A percentile compares a stretch with the other conserved stretches of the same genome.
These are phyloP conservation scores for Sarcoramphus papa DNA, from an alignment of 2,797 vertebrate genomes.

Conservation along the genomic window DNA sequence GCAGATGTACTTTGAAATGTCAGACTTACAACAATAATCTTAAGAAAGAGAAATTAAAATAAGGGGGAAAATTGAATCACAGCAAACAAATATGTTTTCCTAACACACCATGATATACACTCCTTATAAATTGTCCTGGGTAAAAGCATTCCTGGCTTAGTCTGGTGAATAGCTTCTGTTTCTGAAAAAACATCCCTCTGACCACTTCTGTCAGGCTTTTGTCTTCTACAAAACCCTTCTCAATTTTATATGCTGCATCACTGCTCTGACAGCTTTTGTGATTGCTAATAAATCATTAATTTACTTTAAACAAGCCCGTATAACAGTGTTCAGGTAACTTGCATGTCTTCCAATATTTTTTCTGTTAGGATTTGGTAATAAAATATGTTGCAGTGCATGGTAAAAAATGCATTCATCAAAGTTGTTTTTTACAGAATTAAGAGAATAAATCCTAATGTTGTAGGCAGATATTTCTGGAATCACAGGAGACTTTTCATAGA, in stretches of 20 bases:
- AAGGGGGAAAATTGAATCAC: background rate
- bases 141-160: background rate
- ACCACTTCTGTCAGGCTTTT: background rate
- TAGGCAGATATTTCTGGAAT: background rate
- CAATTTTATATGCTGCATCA: background rate
- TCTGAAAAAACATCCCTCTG: background rate
- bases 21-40: background rate
- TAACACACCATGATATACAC: accelerated
- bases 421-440: background rate
- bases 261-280: background rate
- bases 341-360: background rate
- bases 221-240: background rate
- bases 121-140: background rate
- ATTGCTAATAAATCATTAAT: background rate
- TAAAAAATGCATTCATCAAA: background rate
- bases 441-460: background rate
- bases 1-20: background rate
- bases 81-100: background rate
- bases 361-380: background rate
- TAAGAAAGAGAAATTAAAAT: background rate
- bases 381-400: background rate
- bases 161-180: background rate
- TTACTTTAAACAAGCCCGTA: background rate
- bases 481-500: background rate
- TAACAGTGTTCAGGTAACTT: background rate